Evolutionary conservation across 2,797 vertebrate genomes (phyloP).

Genomic region (Poecilia wingei): DNA sequence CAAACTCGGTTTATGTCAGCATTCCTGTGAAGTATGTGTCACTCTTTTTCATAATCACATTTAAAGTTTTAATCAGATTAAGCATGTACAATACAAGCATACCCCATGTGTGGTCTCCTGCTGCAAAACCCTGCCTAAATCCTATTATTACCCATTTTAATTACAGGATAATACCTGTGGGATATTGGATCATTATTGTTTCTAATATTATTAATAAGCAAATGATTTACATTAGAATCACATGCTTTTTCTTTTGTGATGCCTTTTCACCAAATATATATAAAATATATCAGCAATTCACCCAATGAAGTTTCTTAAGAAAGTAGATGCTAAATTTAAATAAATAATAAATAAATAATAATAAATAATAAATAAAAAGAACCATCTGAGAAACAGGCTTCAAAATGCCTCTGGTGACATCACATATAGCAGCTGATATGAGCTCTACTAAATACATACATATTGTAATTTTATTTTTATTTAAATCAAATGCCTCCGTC

Average conservation of each 20-base stretch:
- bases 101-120: slow-evolving; percentile 82
- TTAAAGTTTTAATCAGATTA: slow-evolving; percentile 83
- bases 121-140: slow-evolving; percentile 68
- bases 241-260: slow-evolving; percentile 52
- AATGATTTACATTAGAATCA: slow-evolving; percentile 57
- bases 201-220: slow-evolving; percentile 69
- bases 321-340: slow-evolving; percentile 16
- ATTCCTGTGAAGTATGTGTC: slow-evolving; percentile 82
- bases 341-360: too few species aligned
- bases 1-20: slow-evolving; percentile 66
- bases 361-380: too few species aligned
- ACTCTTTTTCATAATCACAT: slow-evolving; percentile 80
- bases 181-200: slow-evolving; percentile 81
- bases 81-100: slow-evolving; percentile 79
- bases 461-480: not conserved
- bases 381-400: not conserved
- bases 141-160: slow-evolving; percentile 81
- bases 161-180: slow-evolving; percentile 82
- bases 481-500: not conserved
- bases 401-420: not conserved
- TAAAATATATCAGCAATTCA: slow-evolving; percentile 17
- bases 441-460: not conserved
- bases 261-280: slow-evolving; percentile 16
- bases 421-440: not conserved
- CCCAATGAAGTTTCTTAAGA: slow-evolving; percentile 31